Conservation (phyloP, 35 echinoderm and acorn worm species). For the Nesometra sesokonis region DNA sequence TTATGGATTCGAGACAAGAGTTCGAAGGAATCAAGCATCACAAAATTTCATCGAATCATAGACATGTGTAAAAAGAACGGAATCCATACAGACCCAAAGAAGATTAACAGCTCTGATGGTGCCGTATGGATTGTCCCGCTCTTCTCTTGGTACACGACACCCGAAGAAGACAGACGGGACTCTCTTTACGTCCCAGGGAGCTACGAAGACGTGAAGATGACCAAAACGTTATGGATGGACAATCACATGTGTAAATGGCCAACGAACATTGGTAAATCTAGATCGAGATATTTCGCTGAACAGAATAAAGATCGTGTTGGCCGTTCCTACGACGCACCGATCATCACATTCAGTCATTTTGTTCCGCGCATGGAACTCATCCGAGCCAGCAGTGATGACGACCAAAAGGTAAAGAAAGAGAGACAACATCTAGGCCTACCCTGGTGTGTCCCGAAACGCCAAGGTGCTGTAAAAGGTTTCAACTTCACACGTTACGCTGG, state of each 20-base stretch:
- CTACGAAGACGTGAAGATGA: slow-evolving; percentile 25
- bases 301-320: slow-evolving; percentile 40
- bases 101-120: slow-evolving; percentile 30
- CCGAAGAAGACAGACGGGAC: slow-evolving; percentile 67
- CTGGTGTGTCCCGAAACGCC: slow-evolving; percentile 26
- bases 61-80: slow-evolving; percentile 41
- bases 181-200: slow-evolving; percentile 25
- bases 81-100: slow-evolving; percentile 57
- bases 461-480: slow-evolving; percentile 72
- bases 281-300: slow-evolving; percentile 63
- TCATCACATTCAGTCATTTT: slow-evolving; percentile 89
- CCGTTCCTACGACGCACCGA: slow-evolving; percentile 55
- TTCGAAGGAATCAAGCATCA: slow-evolving; percentile 37
- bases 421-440: slow-evolving; percentile 31
- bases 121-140: slow-evolving; percentile 80
- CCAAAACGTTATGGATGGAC: slow-evolving; percentile 86
- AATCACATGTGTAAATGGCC: slow-evolving; percentile 87
- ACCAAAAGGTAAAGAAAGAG: slow-evolving; percentile 29
- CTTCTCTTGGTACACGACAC: slow-evolving; percentile 91
- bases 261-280: slow-evolving; percentile 34
- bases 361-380: slow-evolving; percentile 77
- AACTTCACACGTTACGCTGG: slow-evolving; percentile 97
- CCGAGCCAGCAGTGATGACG: slow-evolving; percentile 34
- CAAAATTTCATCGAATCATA: slow-evolving; percentile 79
- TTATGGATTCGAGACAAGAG: slow-evolving; percentile 70